Evolutionary conservation across 1,140 invertebrate species (phyloP), one percentile per base, ranked within the genome.

Genomic region (Phenacoccus solenopsis): DNA sequence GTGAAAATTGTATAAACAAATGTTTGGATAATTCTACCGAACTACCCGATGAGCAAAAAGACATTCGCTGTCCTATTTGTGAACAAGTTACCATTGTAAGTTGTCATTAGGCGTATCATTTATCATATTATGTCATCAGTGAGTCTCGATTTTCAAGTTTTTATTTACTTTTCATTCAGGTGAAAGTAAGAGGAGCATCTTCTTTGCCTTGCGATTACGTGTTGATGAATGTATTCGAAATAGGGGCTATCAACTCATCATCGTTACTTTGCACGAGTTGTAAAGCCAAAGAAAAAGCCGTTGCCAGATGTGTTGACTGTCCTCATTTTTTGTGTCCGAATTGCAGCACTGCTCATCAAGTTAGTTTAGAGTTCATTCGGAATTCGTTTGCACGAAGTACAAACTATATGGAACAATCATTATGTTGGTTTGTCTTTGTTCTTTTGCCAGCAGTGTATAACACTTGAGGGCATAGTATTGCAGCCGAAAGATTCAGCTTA

Each of bases 291-390:
- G 90, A 94, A 78, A 86, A 88, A 76, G 94, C 94, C 16, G 89
- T 96, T 16, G 93, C 93, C 16, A 86, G 92, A 70, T 96, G 94
- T 80, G 89, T 87, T 72, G 92, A 95, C 78, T 97, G 94, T 80
- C 91, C 92, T 74, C 94, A 94, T 80, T 92, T 94, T 77, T 82
- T 97, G 16, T 96, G 94, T 80, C 86, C 87, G 22, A 92, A 93
- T 77, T 98, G 94, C 80, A 91, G 95, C 73, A 91, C 90, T 27
- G 94, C 94, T 61, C 94, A 98, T 80, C 88, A 93, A 78, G 77
- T 78, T 74, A 73, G 38, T 49, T 5, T 32, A n/a, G n/a, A n/a
- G n/a, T n/a, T n/a, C n/a, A n/a, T n/a, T n/a, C n/a, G n/a, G n/a
- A n/a, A n/a, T n/a, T n/a, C n/a, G n/a, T n/a, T n/a, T n/a, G n/a